Evolutionary conservation across 2,797 vertebrate genomes (phyloP), one percentile per base, ranked within the genome.

Genomic region (Sebastiscus tertius): DNA sequence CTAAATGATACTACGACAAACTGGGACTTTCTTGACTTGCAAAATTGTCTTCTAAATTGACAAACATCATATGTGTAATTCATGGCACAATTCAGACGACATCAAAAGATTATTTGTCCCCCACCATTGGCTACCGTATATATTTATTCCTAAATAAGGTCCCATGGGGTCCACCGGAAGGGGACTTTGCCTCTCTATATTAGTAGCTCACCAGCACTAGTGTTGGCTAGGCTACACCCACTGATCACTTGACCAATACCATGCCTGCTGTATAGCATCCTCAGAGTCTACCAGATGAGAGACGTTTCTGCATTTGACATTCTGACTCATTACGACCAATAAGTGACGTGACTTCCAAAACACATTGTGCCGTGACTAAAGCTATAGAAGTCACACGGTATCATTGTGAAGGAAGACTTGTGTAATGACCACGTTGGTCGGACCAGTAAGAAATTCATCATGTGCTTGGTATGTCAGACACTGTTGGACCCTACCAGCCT

Each of bases 391-490:
- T 72, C 46, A 72, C n/a, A 29, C 1, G 54, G 13, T 63, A 65
- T 24, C 29, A 55, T 54, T 60, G 74, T 79, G 46, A 16, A 8
- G 42, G 9, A 68, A 49, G 18, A 49, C 56, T 58, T 73, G 49
- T 52, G 67, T 46, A 65, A 79, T 65, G 74, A 87, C 59, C 27
- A 56, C 14, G 5, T 55, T 75, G 77, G 63, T 78, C 69, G 76
- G 56, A 78, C 68, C 24, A 75, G 62, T 78, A 79, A 81, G 63
- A 75, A 52, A 80, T 62, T 60, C 49, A 77, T 91, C 78, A 90
- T 82, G 61, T 46, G 55, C 68, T 88, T 87, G 80, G 82, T 83
- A 89, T 89, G 80, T 77, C 55, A 67, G 73, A 86, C 66, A 56
- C 11, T 46, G 68, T 70, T 71, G 49, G 54, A 75, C 65, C 39